phyloP scores from a whole-genome alignment of 2,113 vertebrate species.

The Chaenocephalus aceratus region DNA sequence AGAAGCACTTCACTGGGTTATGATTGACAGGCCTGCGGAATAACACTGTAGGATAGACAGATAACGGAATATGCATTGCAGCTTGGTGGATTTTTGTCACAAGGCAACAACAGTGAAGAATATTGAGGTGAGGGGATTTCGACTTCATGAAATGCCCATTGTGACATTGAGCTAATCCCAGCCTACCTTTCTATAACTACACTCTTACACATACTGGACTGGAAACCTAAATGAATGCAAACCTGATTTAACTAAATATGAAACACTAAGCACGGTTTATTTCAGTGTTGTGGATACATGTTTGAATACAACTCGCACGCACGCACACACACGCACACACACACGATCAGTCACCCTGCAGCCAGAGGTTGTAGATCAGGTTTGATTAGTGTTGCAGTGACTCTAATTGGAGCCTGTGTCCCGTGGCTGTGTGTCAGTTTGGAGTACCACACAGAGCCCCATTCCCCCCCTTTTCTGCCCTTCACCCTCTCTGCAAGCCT shows the following conservation, averaged over 20 bases:
- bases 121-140: slow-evolving; percentile 60
- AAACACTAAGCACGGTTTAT: slow-evolving; percentile 14
- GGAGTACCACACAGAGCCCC: slow-evolving; percentile 58
- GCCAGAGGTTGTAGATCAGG: slow-evolving; percentile 72
- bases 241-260: slow-evolving; percentile 13
- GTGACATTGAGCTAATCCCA: slow-evolving; percentile 31
- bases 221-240: slow-evolving; percentile 7
- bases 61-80: slow-evolving; percentile 67
- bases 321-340: not conserved
- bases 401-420: slow-evolving; percentile 76
- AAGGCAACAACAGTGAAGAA: slow-evolving; percentile 45
- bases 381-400: slow-evolving; percentile 76
- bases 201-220: not conserved
- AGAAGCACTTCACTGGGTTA: slow-evolving; percentile 55
- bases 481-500: slow-evolving; percentile 44
- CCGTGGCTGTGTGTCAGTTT: slow-evolving; percentile 70
- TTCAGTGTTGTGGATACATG: slow-evolving; percentile 10
- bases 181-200: not conserved
- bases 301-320: slow-evolving; percentile 18
- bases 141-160: slow-evolving; percentile 60
- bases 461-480: slow-evolving; percentile 34
- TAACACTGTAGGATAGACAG: slow-evolving; percentile 47
- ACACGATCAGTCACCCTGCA: slow-evolving; percentile 27
- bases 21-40: slow-evolving; percentile 68
- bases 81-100: slow-evolving; percentile 66